Evolutionary conservation across 2,888 invertebrate species (phyloP).

Genomic region (Pimpla rufipes): DNA sequence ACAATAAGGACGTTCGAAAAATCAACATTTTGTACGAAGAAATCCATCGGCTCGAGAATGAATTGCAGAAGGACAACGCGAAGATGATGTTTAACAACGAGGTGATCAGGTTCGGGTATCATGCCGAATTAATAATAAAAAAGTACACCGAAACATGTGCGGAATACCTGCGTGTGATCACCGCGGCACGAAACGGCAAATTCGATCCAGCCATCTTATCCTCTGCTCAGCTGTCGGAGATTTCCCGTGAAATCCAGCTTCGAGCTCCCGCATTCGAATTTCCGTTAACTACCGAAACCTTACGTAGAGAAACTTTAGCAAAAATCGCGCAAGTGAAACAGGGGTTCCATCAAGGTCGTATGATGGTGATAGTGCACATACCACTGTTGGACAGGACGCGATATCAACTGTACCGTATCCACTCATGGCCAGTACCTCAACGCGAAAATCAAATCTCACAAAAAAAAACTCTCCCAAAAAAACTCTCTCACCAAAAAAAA

Average conservation of each 20-base stretch:
- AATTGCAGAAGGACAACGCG: neutral
- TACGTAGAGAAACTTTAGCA: neutral
- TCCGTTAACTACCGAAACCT: neutral
- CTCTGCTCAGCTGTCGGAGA: neutral
- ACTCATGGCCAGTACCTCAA: neutral
- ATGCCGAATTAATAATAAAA: neutral
- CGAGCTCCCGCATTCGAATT: neutral
- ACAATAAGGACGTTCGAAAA: no score
- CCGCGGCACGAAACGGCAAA: neutral
- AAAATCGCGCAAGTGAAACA: no score
- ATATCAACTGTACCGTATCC: constrained; percentile 11
- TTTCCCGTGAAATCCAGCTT: neutral
- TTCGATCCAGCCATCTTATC: neutral
- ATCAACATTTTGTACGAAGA: no score
- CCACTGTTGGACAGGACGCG: neutral
- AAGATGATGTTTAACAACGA: neutral
- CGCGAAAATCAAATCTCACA: neutral
- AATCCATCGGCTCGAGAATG: neutral
- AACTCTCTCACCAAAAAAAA: no score
- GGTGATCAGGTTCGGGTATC: neutral
- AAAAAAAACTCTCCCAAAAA: no score
- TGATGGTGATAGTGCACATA: constrained; percentile 4
- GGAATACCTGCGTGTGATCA: neutral
- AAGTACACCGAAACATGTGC: neutral
- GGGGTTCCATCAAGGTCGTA: neutral